Percentiles rank a stretch among this genome's conserved stretches.
These are phyloP conservation scores for Neolamprologus brichardi DNA, from an alignment of 2,113 vertebrate genomes.

Conservation along the genomic window DNA sequence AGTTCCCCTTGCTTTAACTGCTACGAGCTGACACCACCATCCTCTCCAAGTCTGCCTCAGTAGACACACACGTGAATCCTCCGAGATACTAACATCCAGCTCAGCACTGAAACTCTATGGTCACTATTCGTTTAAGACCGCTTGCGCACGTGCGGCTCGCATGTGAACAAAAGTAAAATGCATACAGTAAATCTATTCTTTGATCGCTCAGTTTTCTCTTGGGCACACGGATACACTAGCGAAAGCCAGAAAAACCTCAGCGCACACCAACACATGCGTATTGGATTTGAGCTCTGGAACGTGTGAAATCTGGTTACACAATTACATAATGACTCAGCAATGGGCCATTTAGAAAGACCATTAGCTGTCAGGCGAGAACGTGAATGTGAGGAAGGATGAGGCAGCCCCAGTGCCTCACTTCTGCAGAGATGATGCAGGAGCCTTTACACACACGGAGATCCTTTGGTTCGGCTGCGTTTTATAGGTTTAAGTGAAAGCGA, in stretches of 20 bases:
- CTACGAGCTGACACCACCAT: slow-evolving; percentile 31
- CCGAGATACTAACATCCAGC: neutral
- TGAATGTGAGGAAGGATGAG: neutral
- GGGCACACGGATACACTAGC: neutral
- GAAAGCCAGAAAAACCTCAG: neutral
- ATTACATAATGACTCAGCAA: slow-evolving; percentile 58
- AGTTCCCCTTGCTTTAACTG: slow-evolving; percentile 27
- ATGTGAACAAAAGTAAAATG: slow-evolving; percentile 9
- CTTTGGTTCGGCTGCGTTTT: neutral
- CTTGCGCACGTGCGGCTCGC: neutral
- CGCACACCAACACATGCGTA: slow-evolving; percentile 8
- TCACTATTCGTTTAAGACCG: neutral
- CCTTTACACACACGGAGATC: neutral
- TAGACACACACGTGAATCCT: slow-evolving; percentile 1
- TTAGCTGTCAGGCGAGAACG: slow-evolving; percentile 31
- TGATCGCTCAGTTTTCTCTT: neutral
- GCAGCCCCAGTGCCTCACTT: neutral
- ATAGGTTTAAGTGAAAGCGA: neutral
- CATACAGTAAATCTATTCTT: neutral
- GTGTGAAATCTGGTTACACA: slow-evolving; percentile 64
- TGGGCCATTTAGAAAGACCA: slow-evolving; percentile 40
- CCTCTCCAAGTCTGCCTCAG: slow-evolving; percentile 3
- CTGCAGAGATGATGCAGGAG: neutral
- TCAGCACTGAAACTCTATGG: neutral
- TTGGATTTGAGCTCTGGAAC: slow-evolving; percentile 43